A percentile compares a stretch with the other conserved stretches of the same genome.
These are phyloP conservation scores for Apodemia zela DNA, from an alignment of 2,888 invertebrate genomes.

Conservation along the genomic window DNA sequence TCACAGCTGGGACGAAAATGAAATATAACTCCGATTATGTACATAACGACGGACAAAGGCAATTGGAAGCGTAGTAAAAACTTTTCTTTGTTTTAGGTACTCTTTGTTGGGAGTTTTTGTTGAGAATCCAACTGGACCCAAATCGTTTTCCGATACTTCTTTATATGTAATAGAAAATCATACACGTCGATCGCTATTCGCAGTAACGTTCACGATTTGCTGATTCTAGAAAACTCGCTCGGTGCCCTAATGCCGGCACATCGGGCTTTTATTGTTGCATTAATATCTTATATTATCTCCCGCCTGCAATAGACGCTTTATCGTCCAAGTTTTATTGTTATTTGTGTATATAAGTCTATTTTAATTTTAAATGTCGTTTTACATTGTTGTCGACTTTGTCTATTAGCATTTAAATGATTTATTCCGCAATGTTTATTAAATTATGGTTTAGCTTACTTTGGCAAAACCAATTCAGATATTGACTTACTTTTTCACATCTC, in stretches of 20 bases:
- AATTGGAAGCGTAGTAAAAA: conserved; percentile 60
- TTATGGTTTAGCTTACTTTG: too few relatives aligned
- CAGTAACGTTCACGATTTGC: conserved; percentile 36
- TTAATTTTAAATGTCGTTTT: too few relatives aligned
- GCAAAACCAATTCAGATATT: too few relatives aligned
- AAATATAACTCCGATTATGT: conserved; percentile 17
- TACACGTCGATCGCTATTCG: conserved; percentile 49
- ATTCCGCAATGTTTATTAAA: too few relatives aligned
- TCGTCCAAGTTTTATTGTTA: not conserved
- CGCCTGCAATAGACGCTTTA: conserved; percentile 5
- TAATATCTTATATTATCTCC: conserved; percentile 20
- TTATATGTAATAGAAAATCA: conserved; percentile 69
- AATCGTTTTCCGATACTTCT: conserved; percentile 75
- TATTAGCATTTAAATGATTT: too few relatives aligned
- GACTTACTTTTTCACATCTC: too few relatives aligned
- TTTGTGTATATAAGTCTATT: too few relatives aligned
- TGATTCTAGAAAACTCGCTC: conserved; percentile 31
- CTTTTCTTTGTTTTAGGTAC: conserved; percentile 63
- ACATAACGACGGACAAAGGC: conserved; percentile 33
- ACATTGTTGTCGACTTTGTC: too few relatives aligned
- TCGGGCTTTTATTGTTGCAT: conserved; percentile 17
- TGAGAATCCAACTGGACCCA: conserved; percentile 51
- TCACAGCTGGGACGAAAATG: conserved; percentile 13
- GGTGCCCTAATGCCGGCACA: conserved; percentile 6
- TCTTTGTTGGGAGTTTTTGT: conserved; percentile 41